Evolutionary conservation across 2,113 vertebrate genomes (phyloP), one percentile per base, ranked within the genome.

Genomic region (Chaetodon trifascialis): DNA sequence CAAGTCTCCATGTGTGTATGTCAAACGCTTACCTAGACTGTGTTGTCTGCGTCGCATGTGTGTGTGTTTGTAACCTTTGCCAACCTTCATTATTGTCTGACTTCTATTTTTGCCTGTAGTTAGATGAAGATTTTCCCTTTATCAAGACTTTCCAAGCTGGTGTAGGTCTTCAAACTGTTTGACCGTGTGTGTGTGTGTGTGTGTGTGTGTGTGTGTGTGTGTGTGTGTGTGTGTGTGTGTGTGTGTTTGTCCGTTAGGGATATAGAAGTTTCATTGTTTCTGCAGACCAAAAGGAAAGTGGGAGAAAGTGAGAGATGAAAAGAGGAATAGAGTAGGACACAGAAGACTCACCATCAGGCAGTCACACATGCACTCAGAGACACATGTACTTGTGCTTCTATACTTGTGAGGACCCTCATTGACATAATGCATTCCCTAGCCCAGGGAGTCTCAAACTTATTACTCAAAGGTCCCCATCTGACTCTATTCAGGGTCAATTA

Each of bases 61-160:
- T 64, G 44, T 47, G 44, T 55, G 7, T 36, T 30, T n/a, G 21
- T 7, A 17, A 76, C 46, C 36, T 64, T 59, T 34, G 46, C 74
- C 71, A 47, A 68, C 66, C 60, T 76, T 44, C 71, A 67, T 76
- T 46, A 68, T 34, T 23, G 54, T 52, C 47, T 30, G 9, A 34
- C 42, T 69, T 51, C 16, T 23, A 10, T 56, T 46, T 63, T 21
- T 12, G 38, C 23, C 42, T 59, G 23, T 34, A 63, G 49, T 73
- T n/a, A 9, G 42, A 30, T 30, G 30, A 30, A 30, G 42, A 34
- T 64, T 38, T 58, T 78, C 3, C 10, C 34, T 42, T 54, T 47
- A 21, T 63, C 11, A 8, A 55, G 8, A 51, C 34, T 34, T 46
- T 63, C 14, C 12, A 54, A 64, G 36, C 30, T 15, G 34, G 25